These are phyloP conservation scores for Hemicrepidius hirtus DNA, from an alignment of 2,888 invertebrate genomes.

Conservation along the genomic window DNA sequence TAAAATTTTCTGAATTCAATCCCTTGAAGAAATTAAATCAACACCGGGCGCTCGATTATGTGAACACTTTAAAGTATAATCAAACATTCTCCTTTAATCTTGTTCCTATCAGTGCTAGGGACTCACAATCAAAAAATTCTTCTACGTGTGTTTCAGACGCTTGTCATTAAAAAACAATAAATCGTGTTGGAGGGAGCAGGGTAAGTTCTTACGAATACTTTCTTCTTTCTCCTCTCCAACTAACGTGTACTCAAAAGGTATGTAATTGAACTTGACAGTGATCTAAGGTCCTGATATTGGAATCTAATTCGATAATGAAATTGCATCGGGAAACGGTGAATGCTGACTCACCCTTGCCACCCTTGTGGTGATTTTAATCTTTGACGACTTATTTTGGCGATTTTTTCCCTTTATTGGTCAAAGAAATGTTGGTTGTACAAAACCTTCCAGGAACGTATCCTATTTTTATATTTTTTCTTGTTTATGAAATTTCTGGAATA, in stretches of 20 bases:
- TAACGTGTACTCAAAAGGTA: constrained; percentile 30
- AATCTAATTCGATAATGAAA: constrained; percentile 46
- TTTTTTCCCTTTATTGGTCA: no score
- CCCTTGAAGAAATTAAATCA: no score
- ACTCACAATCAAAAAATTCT: constrained; percentile 6
- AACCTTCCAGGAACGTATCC: no score
- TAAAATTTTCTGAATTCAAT: no score
- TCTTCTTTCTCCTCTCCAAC: constrained; percentile 31
- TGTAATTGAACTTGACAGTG: constrained; percentile 47
- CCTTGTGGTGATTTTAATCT: background rate
- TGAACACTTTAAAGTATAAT: no score
- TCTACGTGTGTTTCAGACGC: constrained; percentile 30
- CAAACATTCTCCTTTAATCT: background rate
- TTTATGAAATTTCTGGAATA: no score
- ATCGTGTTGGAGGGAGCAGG: constrained; percentile 24
- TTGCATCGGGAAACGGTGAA: constrained; percentile 29
- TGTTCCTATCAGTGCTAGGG: background rate
- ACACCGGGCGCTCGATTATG: no score
- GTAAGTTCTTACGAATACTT: constrained; percentile 32
- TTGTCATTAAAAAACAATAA: constrained; percentile 46
- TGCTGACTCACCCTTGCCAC: constrained; percentile 24
- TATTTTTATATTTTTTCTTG: no score
- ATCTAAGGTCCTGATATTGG: constrained; percentile 45
- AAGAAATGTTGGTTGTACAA: no score
- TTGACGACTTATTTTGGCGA: no score